Base-by-base conservation (phyloP, 2,888 invertebrate species). In the Tryphoninae sp. region DNA sequence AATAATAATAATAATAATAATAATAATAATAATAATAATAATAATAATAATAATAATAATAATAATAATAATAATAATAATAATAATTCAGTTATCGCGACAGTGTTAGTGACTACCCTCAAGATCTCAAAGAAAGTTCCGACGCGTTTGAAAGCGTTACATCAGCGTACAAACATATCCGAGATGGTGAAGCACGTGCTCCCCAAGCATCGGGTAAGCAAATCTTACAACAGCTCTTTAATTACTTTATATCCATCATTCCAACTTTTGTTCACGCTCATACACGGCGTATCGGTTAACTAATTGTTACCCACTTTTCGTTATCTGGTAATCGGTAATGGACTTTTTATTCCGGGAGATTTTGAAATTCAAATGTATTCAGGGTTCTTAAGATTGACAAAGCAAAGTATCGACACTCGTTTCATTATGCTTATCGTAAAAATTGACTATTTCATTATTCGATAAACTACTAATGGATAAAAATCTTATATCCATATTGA, bases 61-160 rank as follows among this genome's bases (percentile, higher is more conserved):
- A 45, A 45, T 13, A n/a, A 45, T 45, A 11, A 13, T 13, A 13
- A 13, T 45, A 45, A 45, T 45, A 45, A 45, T 13, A 19, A 13
- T 45, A 45, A 45, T 45, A 45, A 45, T 13, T 2, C 80, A 89
- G 87, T 80, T 90, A 93, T 88, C 93, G 95, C 82, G 95, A 95
- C 90, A 96, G 96, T 86, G 93, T 96, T 83, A 96, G 95, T 45
- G 96, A 96, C 85, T 96, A 95, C 88, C 93, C 94, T n/a, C 92
- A 93, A 78, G 96, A 96, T 78, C 94, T 95, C 85, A 94, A 94
- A 88, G 92, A 89, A 81, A 94, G 93, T 84, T 94, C 94, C 62
- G 93, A 93, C n/a, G 94, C 94, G 84, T 94, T 94, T 71, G 94
- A 95, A 86, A 95, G 95, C 85, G 94, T 94, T 13, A 94, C 94